phyloP scores from a whole-genome alignment of 2,888 invertebrate species.

The Lamellibrachia columna region DNA sequence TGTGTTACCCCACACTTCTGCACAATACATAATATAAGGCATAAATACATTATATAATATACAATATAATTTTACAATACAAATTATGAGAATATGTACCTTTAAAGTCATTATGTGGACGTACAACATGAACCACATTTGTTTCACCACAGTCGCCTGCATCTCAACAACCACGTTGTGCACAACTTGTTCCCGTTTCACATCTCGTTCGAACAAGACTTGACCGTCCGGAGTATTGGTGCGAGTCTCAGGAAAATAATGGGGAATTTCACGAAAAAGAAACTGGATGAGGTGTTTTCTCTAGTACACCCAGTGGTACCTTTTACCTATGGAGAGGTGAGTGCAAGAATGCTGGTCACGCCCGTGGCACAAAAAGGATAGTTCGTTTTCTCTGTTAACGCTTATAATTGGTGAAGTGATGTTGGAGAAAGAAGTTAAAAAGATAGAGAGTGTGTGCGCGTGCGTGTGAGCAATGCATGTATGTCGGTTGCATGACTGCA shows the following conservation, averaged over 20 bases:
- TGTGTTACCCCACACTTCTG: too few relatives aligned
- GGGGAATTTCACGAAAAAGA: conserved; percentile 73
- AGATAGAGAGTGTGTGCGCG: background rate
- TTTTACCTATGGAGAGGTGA: conserved; percentile 93
- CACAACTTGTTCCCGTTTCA: conserved; percentile 98
- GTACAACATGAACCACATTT: background rate
- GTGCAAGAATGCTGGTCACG: conserved; percentile 50
- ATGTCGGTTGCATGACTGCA: background rate
- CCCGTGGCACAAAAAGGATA: too few relatives aligned
- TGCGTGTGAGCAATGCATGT: background rate
- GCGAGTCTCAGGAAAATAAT: conserved; percentile 55
- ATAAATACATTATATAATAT: too few relatives aligned
- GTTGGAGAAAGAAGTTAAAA: too few relatives aligned
- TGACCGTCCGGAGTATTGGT: conserved; percentile 62
- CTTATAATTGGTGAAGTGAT: background rate
- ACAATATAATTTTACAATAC: too few relatives aligned
- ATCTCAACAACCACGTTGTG: conserved; percentile 70
- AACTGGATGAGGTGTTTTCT: conserved; percentile 90
- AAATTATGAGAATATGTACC: too few relatives aligned
- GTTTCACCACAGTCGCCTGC: background rate
- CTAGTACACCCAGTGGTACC: conserved; percentile 90
- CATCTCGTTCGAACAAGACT: conserved; percentile 86
- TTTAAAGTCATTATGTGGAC: background rate
- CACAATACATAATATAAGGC: too few relatives aligned
- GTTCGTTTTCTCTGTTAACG: background rate